Conservation (phyloP, 1,140 invertebrate species). For the Hylaeus volcanicus region DNA sequence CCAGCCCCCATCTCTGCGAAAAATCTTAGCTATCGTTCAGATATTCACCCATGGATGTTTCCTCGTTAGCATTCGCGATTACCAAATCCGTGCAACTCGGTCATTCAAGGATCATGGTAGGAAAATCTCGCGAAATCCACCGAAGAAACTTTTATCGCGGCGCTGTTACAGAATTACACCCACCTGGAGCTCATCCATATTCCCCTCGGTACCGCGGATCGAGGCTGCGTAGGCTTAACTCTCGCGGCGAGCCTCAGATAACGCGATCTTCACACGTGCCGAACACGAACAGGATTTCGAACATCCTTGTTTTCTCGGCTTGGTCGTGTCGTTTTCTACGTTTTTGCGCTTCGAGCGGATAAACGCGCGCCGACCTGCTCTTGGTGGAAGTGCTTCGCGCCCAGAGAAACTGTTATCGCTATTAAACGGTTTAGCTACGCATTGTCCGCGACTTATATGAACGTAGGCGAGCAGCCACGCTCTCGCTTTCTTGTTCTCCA, state of each 20-base stretch:
- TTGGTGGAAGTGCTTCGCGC: constrained; percentile 8
- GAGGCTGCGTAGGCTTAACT: constrained; percentile 10
- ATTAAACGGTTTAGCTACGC: constrained; percentile 50
- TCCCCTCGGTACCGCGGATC: not conserved
- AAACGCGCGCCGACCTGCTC: constrained; percentile 12
- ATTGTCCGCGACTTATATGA: constrained; percentile 35
- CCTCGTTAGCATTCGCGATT: not conserved
- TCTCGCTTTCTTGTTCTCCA: constrained; percentile 37
- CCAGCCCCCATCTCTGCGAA: too few relatives aligned
- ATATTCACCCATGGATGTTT: too few relatives aligned
- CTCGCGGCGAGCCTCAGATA: not conserved
- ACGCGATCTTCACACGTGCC: constrained; percentile 7
- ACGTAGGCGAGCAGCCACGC: constrained; percentile 38
- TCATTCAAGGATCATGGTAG: not conserved
- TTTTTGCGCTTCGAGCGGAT: constrained; percentile 19
- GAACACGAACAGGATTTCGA: constrained; percentile 25
- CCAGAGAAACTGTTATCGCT: constrained; percentile 42
- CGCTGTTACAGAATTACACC: not conserved
- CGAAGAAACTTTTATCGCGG: not conserved
- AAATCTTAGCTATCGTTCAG: too few relatives aligned
- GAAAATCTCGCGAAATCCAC: not conserved
- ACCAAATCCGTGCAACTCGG: not conserved
- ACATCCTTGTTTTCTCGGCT: not conserved
- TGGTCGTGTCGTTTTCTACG: not conserved
- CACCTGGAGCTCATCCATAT: not conserved